Conservation (phyloP, 2,797 vertebrate species). For the Chromis chromis region DNA sequence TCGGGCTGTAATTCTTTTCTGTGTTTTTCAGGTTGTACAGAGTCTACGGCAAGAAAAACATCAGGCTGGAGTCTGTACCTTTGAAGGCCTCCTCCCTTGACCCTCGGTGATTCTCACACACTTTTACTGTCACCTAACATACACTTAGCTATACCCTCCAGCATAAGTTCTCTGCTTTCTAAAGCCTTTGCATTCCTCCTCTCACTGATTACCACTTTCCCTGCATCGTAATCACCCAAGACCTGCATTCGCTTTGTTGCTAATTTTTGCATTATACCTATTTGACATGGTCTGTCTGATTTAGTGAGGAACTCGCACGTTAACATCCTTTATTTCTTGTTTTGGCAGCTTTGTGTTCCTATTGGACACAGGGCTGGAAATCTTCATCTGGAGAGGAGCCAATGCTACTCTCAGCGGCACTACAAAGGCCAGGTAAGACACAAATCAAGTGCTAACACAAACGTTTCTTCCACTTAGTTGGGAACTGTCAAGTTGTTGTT, state of each 20-base stretch:
- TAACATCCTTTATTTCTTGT: slow-evolving; percentile 7
- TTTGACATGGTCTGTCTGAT: neutral
- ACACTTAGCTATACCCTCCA: neutral
- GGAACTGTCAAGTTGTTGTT: neutral
- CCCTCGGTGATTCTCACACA: slow-evolving; percentile 88
- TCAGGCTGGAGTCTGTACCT: slow-evolving; percentile 92
- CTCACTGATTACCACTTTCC: neutral
- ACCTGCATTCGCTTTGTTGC: too few relatives aligned
- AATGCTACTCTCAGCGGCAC: slow-evolving; percentile 92
- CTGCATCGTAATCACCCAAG: neutral
- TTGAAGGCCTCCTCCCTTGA: slow-evolving; percentile 91
- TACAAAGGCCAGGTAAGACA: slow-evolving; percentile 92
- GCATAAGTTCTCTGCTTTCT: neutral
- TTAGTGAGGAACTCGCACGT: neutral
- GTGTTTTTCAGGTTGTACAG: slow-evolving; percentile 89
- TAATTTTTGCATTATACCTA: too few relatives aligned
- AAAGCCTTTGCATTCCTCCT: neutral
- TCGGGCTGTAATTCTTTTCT: neutral
- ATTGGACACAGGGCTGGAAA: slow-evolving; percentile 89
- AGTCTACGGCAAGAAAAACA: slow-evolving; percentile 95
- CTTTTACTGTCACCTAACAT: neutral
- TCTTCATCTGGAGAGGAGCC: slow-evolving; percentile 92
- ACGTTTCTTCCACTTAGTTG: too few relatives aligned
- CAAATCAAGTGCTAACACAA: too few relatives aligned
- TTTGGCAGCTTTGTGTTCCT: slow-evolving; percentile 92